Evolutionary conservation across 1,140 invertebrate genomes (phyloP).

Genomic region (Schlechtendalia chinensis): DNA sequence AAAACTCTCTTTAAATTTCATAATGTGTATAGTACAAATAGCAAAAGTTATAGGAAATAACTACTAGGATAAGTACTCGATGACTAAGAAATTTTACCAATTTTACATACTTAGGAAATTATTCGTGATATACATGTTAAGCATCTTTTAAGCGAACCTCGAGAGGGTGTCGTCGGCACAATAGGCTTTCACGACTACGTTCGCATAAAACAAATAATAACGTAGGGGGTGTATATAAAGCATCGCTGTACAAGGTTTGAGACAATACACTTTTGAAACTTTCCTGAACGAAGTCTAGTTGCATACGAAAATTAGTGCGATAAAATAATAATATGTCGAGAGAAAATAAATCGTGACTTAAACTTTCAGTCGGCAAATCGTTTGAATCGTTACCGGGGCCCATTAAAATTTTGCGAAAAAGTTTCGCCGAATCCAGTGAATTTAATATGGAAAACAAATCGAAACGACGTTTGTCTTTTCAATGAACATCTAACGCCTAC

Average conservation of each 20-base stretch:
- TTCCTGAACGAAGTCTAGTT: not conserved
- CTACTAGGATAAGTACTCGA: no score
- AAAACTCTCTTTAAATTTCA: no score
- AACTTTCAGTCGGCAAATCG: constrained; percentile 1
- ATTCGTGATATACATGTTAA: no score
- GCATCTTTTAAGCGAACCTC: no score
- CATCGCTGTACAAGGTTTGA: not conserved
- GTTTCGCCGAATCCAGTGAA: not conserved
- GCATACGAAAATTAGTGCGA: no score
- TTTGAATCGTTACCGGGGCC: not conserved
- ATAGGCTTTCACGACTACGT: not conserved
- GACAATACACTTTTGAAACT: not conserved
- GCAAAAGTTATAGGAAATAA: no score
- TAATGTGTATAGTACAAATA: no score
- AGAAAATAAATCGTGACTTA: constrained; percentile 7
- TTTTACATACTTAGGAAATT: no score
- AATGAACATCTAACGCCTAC: not conserved
- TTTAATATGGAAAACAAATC: not conserved
- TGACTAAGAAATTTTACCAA: no score
- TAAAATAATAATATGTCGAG: no score
- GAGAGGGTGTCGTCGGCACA: not conserved
- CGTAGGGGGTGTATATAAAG: not conserved
- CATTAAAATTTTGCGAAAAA: not conserved
- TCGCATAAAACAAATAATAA: not conserved
- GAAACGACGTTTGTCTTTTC: not conserved